A percentile compares a stretch with the other conserved stretches of the same genome.
phyloP scores from a whole-genome alignment of 2,888 invertebrate species.

The Trichopoda pennipes region DNA sequence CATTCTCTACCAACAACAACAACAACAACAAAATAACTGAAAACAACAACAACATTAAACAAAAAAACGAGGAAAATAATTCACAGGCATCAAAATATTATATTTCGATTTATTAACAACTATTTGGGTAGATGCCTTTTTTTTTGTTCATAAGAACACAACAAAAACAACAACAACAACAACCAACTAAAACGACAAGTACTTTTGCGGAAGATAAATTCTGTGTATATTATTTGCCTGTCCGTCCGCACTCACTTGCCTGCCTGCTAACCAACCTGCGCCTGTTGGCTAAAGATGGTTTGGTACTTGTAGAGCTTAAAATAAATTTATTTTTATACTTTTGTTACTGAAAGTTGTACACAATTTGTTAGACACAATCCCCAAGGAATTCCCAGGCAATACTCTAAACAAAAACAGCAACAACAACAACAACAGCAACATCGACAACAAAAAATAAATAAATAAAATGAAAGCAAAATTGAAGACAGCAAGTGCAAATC shows the following conservation, averaged over 20 bases:
- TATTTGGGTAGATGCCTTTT: slow-evolving; percentile 53
- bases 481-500: slow-evolving; percentile 80
- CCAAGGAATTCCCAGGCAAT: slow-evolving; percentile 78
- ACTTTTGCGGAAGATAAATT: slow-evolving; percentile 47
- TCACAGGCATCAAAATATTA: slow-evolving; percentile 72
- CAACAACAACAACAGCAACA: slow-evolving; percentile 78
- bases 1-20: not conserved
- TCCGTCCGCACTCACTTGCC: not conserved
- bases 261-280: too few species aligned
- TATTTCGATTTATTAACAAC: slow-evolving; percentile 76
- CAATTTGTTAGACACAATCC: slow-evolving; percentile 73
- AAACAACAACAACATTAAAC: not conserved
- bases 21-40: not conserved
- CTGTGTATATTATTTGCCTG: not conserved
- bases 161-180: slow-evolving; percentile 24
- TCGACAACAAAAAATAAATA: slow-evolving; percentile 77
- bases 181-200: slow-evolving; percentile 53
- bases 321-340: not conserved
- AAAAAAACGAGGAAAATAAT: not conserved
- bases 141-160: not conserved
- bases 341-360: slow-evolving; percentile 57
- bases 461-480: slow-evolving; percentile 77
- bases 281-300: too few species aligned
- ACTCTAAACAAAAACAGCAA: slow-evolving; percentile 74
- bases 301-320: slow-evolving; percentile 54